Conservation (phyloP, 2,113 vertebrate species). For the Columba livia region DNA sequence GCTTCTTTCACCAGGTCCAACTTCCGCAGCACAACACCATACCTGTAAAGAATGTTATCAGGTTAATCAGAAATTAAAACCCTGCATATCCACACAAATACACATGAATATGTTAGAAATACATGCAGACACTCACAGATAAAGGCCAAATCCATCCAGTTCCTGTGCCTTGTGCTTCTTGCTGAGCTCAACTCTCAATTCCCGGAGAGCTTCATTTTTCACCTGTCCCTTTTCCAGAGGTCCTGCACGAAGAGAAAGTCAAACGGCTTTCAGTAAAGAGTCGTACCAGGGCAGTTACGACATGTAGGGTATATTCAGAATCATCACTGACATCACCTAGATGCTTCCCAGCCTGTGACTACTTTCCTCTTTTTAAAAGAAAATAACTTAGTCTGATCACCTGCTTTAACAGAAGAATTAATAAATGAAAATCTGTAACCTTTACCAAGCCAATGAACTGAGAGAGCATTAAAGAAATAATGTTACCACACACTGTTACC, state of each 20-base stretch:
- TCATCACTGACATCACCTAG: background rate
- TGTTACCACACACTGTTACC: background rate
- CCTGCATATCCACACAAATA: background rate
- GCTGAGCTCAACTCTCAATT: conserved; percentile 94
- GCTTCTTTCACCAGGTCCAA: conserved; percentile 95
- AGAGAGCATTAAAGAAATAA: background rate
- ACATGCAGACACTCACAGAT: conserved; percentile 81
- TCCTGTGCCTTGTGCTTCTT: conserved; percentile 94
- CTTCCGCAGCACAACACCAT: conserved; percentile 95
- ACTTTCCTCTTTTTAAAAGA: background rate
- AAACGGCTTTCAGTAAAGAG: background rate
- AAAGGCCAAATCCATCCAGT: conserved; percentile 94
- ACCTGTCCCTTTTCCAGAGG: conserved; percentile 98
- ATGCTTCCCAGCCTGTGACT: background rate
- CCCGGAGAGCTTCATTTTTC: conserved; percentile 93
- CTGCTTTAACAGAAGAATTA: background rate
- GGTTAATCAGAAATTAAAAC: background rate
- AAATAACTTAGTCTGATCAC: background rate
- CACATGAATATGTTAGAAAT: background rate
- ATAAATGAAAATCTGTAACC: background rate
- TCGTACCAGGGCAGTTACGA: background rate
- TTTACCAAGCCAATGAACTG: background rate
- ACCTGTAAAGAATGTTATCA: conserved; percentile 70
- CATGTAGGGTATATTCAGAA: background rate
- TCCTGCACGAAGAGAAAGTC: conserved; percentile 73